Evolutionary conservation across 2,888 invertebrate species (phyloP).

Genomic region (Dichetophora obliterata): DNA sequence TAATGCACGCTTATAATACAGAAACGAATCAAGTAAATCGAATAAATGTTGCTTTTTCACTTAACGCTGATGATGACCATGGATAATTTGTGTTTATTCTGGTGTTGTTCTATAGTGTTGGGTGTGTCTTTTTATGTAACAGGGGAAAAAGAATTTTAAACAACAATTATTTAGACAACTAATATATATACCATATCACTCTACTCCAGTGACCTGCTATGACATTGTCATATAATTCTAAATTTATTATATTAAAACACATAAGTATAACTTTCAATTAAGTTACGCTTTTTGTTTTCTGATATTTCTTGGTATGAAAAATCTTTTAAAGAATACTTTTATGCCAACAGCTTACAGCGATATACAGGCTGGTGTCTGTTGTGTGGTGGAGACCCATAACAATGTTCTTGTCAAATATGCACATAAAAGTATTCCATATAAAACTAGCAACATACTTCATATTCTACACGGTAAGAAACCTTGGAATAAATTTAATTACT

Average conservation of each 20-base stretch:
- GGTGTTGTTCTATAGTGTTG: background rate
- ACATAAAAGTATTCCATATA: slow-evolving; percentile 29
- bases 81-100: background rate
- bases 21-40: too few relatives aligned
- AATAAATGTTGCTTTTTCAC: too few relatives aligned
- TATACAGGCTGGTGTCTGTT: slow-evolving; percentile 16
- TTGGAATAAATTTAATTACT: too few relatives aligned
- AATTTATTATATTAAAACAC: too few relatives aligned
- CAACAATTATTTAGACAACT: background rate
- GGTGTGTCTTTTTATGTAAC: background rate
- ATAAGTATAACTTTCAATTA: too few relatives aligned
- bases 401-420: background rate
- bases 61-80: background rate
- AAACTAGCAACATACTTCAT: background rate
- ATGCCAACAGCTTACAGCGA: slow-evolving; percentile 27
- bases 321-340: slow-evolving; percentile 23
- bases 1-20: too few relatives aligned
- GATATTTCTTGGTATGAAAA: background rate
- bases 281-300: too few relatives aligned
- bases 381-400: slow-evolving; percentile 28
- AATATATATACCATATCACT: background rate
- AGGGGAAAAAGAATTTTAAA: background rate
- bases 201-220: background rate
- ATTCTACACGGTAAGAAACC: too few relatives aligned
- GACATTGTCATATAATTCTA: background rate